Percentiles rank a stretch among this genome's conserved stretches.
phyloP scores from a whole-genome alignment of 2,113 vertebrate species.

The Onychorhynchus coronatus region DNA sequence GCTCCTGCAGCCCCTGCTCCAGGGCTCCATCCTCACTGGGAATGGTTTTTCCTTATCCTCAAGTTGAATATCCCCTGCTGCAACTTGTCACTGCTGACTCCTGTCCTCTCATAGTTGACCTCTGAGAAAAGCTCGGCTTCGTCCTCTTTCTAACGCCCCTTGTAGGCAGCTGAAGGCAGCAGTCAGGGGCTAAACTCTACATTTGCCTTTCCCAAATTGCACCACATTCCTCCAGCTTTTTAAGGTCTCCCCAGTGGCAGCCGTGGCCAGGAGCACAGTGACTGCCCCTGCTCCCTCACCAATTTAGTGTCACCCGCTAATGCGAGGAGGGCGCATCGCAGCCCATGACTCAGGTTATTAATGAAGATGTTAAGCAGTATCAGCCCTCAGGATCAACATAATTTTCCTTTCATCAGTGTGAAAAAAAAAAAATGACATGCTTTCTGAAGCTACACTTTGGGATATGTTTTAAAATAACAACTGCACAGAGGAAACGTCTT shows the following conservation, averaged over 20 bases:
- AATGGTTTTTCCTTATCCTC: background rate
- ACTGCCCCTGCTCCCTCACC: background rate
- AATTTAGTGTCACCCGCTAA: background rate
- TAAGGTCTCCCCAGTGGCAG: background rate
- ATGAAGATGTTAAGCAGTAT: conserved; percentile 36
- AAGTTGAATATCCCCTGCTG: background rate
- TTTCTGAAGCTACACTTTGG: conserved; percentile 57
- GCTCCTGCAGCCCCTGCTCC: background rate
- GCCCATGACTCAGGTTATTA: conserved; percentile 47
- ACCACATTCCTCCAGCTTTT: background rate
- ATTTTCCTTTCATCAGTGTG: conserved; percentile 44
- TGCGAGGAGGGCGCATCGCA: background rate
- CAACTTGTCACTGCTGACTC: background rate
- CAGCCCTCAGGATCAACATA: conserved; percentile 60
- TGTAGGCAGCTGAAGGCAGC: background rate
- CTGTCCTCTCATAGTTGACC: background rate
- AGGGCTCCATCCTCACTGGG: background rate
- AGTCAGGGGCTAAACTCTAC: background rate
- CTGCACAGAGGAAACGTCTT: conserved; percentile 9
- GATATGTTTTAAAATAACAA: conserved; percentile 50
- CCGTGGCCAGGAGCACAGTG: background rate
- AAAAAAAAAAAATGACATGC: conserved; percentile 26
- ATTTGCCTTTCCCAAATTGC: background rate
- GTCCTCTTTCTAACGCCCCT: background rate
- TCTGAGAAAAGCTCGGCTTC: background rate